These are phyloP conservation scores for Thunnus thynnus DNA, from an alignment of 2,113 vertebrate species.

Conservation along the genomic window DNA sequence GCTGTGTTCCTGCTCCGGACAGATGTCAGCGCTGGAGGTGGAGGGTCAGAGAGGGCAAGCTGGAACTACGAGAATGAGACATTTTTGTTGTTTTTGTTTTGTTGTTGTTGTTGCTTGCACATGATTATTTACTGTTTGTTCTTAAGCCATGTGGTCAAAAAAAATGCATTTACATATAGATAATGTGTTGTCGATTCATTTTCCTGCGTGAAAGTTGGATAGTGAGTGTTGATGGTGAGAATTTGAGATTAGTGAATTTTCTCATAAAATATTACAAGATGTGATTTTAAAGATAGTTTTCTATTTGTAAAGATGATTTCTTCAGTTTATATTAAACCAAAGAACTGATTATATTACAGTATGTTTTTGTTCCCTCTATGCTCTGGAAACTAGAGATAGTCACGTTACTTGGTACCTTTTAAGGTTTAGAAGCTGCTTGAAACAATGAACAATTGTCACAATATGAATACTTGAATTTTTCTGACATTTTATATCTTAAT, in stretches of 20 bases:
- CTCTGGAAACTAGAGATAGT: conserved; percentile 2
- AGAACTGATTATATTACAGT: too few species aligned
- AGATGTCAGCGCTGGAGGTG: conserved; percentile 89
- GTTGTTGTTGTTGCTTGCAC: conserved; percentile 24
- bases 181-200: neutral
- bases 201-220: neutral
- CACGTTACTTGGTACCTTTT: neutral
- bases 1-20: conserved; percentile 90
- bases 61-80: conserved; percentile 82
- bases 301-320: conserved; percentile 7
- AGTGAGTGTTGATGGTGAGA: neutral
- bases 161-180: neutral
- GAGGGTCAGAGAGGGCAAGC: conserved; percentile 90
- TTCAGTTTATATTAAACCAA: too few species aligned
- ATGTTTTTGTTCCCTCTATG: neutral
- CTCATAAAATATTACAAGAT: too few species aligned
- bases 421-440: conserved; percentile 8
- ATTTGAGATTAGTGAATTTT: too few species aligned
- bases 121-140: neutral
- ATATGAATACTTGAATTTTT: conserved; percentile 36
- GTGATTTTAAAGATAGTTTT: neutral
- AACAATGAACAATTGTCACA: neutral
- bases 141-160: neutral
- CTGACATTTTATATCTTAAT: conserved; percentile 45
- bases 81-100: neutral